These are phyloP conservation scores for Seriola aureovittata DNA, from an alignment of 2,113 vertebrate species.

Conservation along the genomic window DNA sequence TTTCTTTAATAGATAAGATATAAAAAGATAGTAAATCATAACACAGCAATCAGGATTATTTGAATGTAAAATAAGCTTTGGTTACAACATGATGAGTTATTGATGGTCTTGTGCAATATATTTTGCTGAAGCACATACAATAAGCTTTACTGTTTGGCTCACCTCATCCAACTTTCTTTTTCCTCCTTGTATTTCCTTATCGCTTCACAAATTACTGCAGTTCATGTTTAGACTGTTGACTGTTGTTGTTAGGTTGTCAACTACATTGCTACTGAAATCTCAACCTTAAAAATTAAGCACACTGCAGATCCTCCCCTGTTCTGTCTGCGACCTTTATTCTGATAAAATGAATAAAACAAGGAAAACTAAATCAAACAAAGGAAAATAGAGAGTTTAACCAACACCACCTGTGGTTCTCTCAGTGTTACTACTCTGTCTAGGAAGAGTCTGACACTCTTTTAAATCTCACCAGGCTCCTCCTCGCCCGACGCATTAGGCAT, in stretches of 20 bases:
- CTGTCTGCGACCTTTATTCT: background rate
- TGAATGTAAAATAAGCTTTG: background rate
- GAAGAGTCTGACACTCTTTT: conserved; percentile 30
- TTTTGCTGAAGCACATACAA: background rate
- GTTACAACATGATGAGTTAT: conserved; percentile 9
- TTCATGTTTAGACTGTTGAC: background rate
- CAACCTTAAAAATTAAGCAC: background rate
- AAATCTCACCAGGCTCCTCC: conserved; percentile 56
- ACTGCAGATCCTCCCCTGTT: background rate
- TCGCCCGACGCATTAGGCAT: conserved; percentile 28
- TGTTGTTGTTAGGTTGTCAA: background rate
- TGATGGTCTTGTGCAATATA: background rate
- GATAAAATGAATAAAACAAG: conserved; percentile 10
- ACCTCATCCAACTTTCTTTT: background rate
- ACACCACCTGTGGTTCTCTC: background rate
- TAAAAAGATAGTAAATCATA: background rate
- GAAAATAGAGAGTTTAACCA: background rate
- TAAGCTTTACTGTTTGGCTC: background rate
- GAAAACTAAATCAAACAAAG: background rate
- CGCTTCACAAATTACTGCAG: background rate
- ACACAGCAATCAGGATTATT: background rate
- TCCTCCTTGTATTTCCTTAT: background rate
- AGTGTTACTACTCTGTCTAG: background rate
- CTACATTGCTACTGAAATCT: background rate
- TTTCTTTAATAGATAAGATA: background rate